These are phyloP conservation scores for Nephrotoma guestfalica DNA, from an alignment of 2,888 invertebrate genomes.

Conservation along the genomic window DNA sequence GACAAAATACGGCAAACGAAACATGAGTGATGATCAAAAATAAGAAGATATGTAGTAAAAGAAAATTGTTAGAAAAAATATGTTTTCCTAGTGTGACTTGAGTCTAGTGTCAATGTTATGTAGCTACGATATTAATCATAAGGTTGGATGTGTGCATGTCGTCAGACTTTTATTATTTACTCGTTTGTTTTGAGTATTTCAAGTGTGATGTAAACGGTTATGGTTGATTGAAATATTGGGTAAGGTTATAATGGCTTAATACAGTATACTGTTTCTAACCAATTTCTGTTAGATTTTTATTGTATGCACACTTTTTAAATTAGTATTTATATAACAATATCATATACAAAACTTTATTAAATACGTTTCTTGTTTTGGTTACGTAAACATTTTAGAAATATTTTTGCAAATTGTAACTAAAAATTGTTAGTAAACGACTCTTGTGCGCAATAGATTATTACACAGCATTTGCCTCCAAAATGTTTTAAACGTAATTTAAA, in stretches of 20 bases:
- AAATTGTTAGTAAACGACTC: neutral
- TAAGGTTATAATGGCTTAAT: neutral
- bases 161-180: neutral
- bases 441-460: neutral
- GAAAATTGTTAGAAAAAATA: neutral
- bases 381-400: neutral
- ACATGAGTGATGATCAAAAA: neutral
- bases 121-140: neutral
- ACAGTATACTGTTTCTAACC: neutral
- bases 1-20: neutral
- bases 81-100: neutral
- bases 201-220: neutral
- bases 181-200: neutral
- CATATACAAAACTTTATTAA: neutral
- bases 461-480: neutral
- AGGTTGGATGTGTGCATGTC: neutral
- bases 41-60: neutral
- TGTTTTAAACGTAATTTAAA: neutral
- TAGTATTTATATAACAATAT: neutral
- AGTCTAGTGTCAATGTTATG: neutral
- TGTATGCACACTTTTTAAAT: neutral
- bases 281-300: neutral
- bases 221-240: neutral
- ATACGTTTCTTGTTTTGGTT: neutral
- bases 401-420: neutral